Conservation (phyloP, 2,797 vertebrate species). For the Chrysocyon brachyurus region DNA sequence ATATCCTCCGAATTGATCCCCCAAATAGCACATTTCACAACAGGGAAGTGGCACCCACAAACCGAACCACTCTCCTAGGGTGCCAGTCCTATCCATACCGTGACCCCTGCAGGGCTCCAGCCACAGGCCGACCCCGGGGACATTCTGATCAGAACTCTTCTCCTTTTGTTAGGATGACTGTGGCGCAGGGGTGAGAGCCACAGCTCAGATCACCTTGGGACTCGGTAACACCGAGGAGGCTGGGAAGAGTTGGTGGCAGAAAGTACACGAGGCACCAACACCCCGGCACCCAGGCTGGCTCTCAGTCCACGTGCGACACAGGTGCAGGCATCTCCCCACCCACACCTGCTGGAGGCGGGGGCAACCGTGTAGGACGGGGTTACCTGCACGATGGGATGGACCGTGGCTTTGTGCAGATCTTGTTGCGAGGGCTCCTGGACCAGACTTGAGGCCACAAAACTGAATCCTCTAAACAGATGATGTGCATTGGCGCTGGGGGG, state of each 20-base stretch:
- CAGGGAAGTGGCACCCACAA: accelerated
- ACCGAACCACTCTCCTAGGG: accelerated
- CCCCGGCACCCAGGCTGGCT: not conserved
- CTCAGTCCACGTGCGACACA: accelerated
- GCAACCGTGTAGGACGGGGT: accelerated
- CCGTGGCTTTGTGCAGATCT: slow-evolving; percentile 87
- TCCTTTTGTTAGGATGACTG: not conserved
- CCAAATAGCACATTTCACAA: not conserved
- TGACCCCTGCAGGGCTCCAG: accelerated
- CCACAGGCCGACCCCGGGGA: not conserved
- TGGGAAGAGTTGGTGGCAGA: accelerated
- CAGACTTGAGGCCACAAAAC: slow-evolving; percentile 95
- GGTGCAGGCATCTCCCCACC: accelerated
- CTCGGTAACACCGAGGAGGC: accelerated
- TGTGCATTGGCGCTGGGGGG: slow-evolving; percentile 97
- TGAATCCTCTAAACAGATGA: slow-evolving; percentile 98
- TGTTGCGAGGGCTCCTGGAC: slow-evolving; percentile 90
- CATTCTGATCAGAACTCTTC: no score
- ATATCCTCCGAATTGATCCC: accelerated
- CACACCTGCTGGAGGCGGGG: accelerated
- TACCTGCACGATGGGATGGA: slow-evolving; percentile 96
- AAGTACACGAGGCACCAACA: no score
- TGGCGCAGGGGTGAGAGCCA: not conserved
- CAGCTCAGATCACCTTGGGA: accelerated
- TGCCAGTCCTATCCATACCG: accelerated